Conservation (phyloP, 2,888 invertebrate species). For the Epiperipatus broadwayi region DNA sequence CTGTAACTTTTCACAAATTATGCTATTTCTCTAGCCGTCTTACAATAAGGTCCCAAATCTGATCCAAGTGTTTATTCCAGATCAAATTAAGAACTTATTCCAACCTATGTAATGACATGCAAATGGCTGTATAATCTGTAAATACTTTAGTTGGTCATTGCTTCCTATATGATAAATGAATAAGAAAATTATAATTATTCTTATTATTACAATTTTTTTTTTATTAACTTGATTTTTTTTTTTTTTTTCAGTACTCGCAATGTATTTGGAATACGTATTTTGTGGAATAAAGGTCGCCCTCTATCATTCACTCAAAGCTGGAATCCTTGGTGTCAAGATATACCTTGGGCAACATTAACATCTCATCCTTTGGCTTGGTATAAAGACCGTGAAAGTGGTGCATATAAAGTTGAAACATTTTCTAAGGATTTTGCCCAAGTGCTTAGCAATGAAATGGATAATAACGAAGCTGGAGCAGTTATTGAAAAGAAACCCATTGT, state of each 20-base stretch:
- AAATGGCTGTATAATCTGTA: too few species aligned
- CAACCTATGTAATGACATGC: too few species aligned
- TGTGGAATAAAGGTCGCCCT: constrained; percentile 55
- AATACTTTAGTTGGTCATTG: too few species aligned
- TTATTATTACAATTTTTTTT: too few species aligned
- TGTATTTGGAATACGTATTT: constrained; percentile 49
- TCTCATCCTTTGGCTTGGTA: constrained; percentile 43
- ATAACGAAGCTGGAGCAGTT: constrained; percentile 16
- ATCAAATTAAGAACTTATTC: too few species aligned
- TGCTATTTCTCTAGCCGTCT: too few species aligned
- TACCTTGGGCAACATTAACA: constrained; percentile 56
- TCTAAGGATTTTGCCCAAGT: constrained; percentile 24
- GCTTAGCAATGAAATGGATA: constrained; percentile 16
- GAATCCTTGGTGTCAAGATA: constrained; percentile 62
- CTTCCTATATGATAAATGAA: too few species aligned
- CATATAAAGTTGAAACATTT: constrained; percentile 31
- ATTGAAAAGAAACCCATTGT: constrained; percentile 47
- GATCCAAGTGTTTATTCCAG: too few species aligned
- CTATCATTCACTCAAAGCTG: constrained; percentile 41
- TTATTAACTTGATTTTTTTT: constrained; percentile 12
- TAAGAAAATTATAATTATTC: too few species aligned
- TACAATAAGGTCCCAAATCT: too few species aligned
- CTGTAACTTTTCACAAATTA: too few species aligned
- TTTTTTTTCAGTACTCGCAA: constrained; percentile 42
- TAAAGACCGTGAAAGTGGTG: constrained; percentile 24